phyloP scores from a whole-genome alignment of 2,888 invertebrate genomes.

The Piscicola geometra region DNA sequence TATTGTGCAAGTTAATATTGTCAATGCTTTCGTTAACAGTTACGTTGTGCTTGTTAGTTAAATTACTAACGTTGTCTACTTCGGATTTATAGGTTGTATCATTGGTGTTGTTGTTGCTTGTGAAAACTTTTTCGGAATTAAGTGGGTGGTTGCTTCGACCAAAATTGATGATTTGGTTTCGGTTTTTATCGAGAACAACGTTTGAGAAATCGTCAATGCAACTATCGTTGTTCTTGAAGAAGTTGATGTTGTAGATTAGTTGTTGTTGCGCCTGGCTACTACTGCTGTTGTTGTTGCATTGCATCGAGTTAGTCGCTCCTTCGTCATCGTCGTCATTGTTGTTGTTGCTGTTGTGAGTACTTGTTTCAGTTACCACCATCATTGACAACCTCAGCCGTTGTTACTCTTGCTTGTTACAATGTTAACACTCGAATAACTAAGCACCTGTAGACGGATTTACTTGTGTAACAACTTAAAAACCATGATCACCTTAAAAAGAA shows the following conservation, averaged over 20 bases:
- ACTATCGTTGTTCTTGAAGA: background rate
- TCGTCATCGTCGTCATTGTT: background rate
- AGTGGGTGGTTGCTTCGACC: too few species aligned
- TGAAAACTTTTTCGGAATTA: background rate
- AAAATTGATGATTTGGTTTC: too few species aligned
- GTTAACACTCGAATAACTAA: background rate
- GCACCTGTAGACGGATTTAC: too few species aligned
- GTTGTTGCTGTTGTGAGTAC: background rate
- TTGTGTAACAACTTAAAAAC: too few species aligned
- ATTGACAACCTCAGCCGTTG: background rate
- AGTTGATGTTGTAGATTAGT: slow-evolving; percentile 13
- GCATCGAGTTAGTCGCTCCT: too few species aligned
- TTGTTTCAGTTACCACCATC: slow-evolving; percentile 2
- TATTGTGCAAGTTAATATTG: background rate
- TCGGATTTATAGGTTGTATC: background rate
- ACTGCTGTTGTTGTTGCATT: background rate
- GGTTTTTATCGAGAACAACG: background rate
- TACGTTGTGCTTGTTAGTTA: background rate
- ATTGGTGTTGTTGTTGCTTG: background rate
- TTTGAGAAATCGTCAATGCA: background rate
- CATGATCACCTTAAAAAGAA: too few species aligned
- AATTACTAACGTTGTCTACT: background rate
- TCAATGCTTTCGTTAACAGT: background rate
- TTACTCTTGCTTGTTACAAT: background rate
- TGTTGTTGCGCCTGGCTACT: background rate